Conservation (phyloP, 2,797 vertebrate genomes). For the Rhyacichthys aspro region DNA sequence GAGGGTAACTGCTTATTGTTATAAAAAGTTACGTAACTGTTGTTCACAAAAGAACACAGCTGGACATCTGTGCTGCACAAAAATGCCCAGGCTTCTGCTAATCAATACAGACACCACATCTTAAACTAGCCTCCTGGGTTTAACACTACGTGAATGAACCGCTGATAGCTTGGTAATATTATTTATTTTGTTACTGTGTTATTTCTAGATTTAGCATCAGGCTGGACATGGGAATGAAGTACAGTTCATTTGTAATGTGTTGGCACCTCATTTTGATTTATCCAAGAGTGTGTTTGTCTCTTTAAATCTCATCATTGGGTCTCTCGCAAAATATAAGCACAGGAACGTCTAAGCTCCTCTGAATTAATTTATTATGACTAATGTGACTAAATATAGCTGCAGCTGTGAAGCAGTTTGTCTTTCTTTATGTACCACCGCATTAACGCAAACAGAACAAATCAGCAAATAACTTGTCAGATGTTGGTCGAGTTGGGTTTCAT, state of each 20-base stretch:
- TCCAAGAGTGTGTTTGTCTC: background rate
- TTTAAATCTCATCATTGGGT: background rate
- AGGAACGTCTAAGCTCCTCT: background rate
- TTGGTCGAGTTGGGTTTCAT: slow-evolving; percentile 15
- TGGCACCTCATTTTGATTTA: background rate
- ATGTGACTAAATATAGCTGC: background rate
- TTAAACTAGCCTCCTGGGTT: too few relatives aligned
- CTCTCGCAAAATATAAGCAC: background rate
- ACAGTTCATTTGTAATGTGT: background rate
- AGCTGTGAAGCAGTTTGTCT: background rate
- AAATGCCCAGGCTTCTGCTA: too few relatives aligned
- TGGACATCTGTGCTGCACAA: too few relatives aligned
- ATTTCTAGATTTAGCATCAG: background rate
- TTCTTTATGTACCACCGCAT: background rate
- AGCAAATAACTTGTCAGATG: background rate
- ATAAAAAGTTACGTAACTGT: background rate
- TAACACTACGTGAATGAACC: too few relatives aligned
- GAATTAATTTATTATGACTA: slow-evolving; percentile 1
- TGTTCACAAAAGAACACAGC: background rate
- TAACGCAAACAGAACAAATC: background rate
- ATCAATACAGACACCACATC: too few relatives aligned
- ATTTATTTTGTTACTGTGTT: too few relatives aligned
- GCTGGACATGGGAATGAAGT: background rate
- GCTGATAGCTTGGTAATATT: too few relatives aligned
- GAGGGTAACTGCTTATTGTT: background rate